These are phyloP conservation scores for Stegodyphus dumicola DNA, from an alignment of 1,140 invertebrate genomes.

Conservation along the genomic window DNA sequence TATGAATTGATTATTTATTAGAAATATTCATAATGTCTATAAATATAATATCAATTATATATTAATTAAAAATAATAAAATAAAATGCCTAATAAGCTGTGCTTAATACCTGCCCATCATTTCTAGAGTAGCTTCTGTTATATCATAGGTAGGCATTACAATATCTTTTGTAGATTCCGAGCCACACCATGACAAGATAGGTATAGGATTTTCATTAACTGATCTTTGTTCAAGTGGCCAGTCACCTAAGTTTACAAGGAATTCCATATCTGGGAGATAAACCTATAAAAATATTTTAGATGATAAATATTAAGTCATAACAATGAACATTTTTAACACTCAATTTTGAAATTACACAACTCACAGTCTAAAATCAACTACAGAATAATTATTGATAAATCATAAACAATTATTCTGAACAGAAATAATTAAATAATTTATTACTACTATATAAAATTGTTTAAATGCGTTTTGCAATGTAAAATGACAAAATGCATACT, in stretches of 20 bases:
- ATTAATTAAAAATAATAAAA: neutral
- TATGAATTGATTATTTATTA: slow-evolving; percentile 20
- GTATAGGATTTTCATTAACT: slow-evolving; percentile 72
- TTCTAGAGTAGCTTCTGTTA: slow-evolving; percentile 91
- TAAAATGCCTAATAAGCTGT: neutral
- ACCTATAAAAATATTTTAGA: slow-evolving; percentile 64
- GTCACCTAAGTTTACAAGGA: slow-evolving; percentile 94
- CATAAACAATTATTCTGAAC: no score
- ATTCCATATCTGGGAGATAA: slow-evolving; percentile 85
- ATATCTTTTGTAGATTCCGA: slow-evolving; percentile 87
- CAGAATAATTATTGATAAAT: no score
- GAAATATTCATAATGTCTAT: no score
- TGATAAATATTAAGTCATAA: no score
- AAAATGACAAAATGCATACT: no score
- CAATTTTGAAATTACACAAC: no score
- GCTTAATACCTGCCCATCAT: slow-evolving; percentile 83
- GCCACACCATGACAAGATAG: slow-evolving; percentile 98
- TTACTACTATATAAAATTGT: no score
- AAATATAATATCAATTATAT: neutral
- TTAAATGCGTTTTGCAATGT: no score
- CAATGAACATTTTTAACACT: no score
- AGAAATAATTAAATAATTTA: no score
- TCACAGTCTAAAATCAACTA: no score
- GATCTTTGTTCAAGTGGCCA: slow-evolving; percentile 80
- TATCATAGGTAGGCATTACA: slow-evolving; percentile 93